A percentile compares a stretch with the other conserved stretches of the same genome.
These are phyloP conservation scores for Neolamprologus devosi DNA, from an alignment of 2,113 vertebrate species.

Conservation along the genomic window DNA sequence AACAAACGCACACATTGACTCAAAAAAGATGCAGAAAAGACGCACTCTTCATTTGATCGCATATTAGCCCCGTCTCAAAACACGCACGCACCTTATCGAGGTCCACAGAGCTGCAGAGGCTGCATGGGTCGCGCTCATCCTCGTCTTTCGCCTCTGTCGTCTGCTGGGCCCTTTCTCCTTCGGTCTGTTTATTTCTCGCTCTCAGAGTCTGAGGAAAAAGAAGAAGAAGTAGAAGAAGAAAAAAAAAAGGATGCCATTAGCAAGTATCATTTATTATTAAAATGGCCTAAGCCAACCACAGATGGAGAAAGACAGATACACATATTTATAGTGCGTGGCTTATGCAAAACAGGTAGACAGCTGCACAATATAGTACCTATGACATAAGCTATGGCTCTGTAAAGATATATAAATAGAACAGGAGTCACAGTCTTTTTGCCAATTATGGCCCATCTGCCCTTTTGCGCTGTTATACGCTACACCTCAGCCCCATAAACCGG, in stretches of 20 bases:
- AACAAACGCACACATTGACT: neutral
- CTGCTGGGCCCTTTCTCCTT: neutral
- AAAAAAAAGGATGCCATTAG: neutral
- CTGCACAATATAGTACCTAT: neutral
- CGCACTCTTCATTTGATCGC: neutral
- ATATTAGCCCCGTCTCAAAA: neutral
- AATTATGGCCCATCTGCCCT: neutral
- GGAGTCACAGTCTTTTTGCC: neutral
- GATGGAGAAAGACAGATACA: neutral
- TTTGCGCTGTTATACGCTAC: neutral
- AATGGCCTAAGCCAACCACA: neutral
- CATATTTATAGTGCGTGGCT: neutral
- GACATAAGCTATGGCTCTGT: fast-evolving
- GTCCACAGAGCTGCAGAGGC: conserved; percentile 52
- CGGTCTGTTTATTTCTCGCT: neutral
- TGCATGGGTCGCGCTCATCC: neutral
- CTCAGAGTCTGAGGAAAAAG: conserved; percentile 26
- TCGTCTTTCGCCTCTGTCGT: neutral
- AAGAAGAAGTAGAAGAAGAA: neutral
- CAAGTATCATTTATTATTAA: neutral
- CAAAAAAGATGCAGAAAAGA: neutral
- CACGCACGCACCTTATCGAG: conserved; percentile 34
- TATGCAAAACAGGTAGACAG: neutral
- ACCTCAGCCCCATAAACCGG: neutral
- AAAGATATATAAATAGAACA: neutral